These are phyloP conservation scores for Chloebia gouldiae DNA, from an alignment of 2,113 vertebrate genomes.

Conservation along the genomic window DNA sequence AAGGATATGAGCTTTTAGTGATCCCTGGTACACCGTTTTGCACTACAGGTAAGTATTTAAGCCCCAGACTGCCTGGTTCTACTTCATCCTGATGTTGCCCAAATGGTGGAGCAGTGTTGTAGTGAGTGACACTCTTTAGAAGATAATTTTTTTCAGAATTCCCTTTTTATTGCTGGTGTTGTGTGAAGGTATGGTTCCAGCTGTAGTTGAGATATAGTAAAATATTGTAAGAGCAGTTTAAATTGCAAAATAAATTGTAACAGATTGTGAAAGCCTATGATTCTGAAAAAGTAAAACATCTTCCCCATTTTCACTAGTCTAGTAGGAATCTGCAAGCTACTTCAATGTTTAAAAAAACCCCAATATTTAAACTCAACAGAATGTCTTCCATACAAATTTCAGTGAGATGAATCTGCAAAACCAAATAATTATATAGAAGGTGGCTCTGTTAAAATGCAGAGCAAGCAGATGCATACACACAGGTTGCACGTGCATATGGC, in stretches of 20 bases:
- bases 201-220: not conserved
- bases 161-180: not conserved
- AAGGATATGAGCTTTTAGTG: not conserved
- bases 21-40: not conserved
- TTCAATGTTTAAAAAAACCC: not conserved
- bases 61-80: not conserved
- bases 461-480: fast-evolving
- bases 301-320: not conserved
- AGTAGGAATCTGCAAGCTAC: not conserved
- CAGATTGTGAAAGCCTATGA: not conserved
- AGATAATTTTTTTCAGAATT: not conserved
- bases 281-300: not conserved
- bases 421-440: not conserved
- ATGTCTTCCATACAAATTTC: not conserved
- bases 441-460: not conserved
- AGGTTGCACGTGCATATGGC: not conserved
- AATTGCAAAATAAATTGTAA: not conserved
- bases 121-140: not conserved
- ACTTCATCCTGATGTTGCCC: not conserved
- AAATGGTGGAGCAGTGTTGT: not conserved
- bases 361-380: not conserved
- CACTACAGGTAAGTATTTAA: not conserved
- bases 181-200: not conserved
- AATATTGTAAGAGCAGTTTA: not conserved
- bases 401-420: not conserved